These are phyloP conservation scores for Bacillus rossius DNA, from an alignment of 1,140 invertebrate genomes.

Conservation along the genomic window DNA sequence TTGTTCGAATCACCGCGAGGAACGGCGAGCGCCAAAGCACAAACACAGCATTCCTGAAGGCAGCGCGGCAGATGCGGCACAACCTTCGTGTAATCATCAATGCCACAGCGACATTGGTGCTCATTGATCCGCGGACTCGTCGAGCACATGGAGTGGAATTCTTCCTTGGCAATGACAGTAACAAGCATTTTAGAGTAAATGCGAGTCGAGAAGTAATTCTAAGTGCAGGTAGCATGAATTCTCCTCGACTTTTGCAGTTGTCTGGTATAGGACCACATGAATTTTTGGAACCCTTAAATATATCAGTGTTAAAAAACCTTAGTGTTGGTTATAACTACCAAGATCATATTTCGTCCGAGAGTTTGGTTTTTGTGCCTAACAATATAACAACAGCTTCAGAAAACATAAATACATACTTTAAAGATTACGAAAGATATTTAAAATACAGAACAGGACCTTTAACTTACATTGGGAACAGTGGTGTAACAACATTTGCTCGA, in stretches of 20 bases:
- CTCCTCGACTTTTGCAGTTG: slow-evolving; percentile 87
- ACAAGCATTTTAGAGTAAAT: neutral
- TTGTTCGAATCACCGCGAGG: slow-evolving; percentile 31
- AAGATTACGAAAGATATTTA: too few relatives aligned
- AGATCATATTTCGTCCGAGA: slow-evolving; percentile 81
- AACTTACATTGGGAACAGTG: too few relatives aligned
- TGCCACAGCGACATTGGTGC: slow-evolving; percentile 55
- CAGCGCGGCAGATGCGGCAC: slow-evolving; percentile 44
- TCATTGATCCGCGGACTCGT: neutral
- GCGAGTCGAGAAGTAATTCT: slow-evolving; percentile 61
- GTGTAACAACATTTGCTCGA: too few relatives aligned
- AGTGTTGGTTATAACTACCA: slow-evolving; percentile 77
- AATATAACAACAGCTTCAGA: too few relatives aligned
- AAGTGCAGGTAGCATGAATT: slow-evolving; percentile 83
- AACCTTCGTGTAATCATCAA: slow-evolving; percentile 59
- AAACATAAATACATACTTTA: too few relatives aligned
- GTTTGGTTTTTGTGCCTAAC: slow-evolving; percentile 67
- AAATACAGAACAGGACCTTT: too few relatives aligned
- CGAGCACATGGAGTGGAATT: neutral
- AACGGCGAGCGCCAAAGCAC: slow-evolving; percentile 48
- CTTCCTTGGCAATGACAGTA: neutral
- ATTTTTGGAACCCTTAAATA: slow-evolving; percentile 59
- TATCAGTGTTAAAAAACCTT: slow-evolving; percentile 34
- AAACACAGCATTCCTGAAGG: slow-evolving; percentile 50
- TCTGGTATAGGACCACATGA: slow-evolving; percentile 82